Conservation (phyloP, 2,888 invertebrate species). For the Pherbina coryleti region DNA sequence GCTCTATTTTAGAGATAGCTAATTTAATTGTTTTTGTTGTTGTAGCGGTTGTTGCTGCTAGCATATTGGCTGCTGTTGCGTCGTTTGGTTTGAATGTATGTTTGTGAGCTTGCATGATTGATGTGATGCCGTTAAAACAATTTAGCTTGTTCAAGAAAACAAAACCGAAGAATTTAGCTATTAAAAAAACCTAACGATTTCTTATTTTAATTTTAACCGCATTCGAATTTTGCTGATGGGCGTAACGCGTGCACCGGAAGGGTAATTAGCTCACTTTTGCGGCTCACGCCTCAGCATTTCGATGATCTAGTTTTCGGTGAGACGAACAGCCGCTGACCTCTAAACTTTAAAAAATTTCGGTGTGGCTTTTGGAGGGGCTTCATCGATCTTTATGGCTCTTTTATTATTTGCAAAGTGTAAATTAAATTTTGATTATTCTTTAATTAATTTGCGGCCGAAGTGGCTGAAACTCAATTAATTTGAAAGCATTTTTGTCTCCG, state of each 20-base stretch:
- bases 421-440: not conserved
- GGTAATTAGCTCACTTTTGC: constrained; percentile 67
- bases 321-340: constrained; percentile 17
- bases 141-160: constrained; percentile 12
- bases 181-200: constrained; percentile 4
- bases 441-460: too few species aligned
- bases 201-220: constrained; percentile 29
- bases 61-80: constrained; percentile 2
- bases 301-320: not conserved
- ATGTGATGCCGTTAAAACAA: constrained; percentile 28
- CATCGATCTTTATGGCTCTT: constrained; percentile 26
- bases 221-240: constrained; percentile 57
- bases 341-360: not conserved
- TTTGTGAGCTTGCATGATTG: constrained; percentile 18
- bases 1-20: constrained; percentile 6
- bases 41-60: constrained; percentile 11
- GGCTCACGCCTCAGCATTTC: constrained; percentile 57
- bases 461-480: too few species aligned
- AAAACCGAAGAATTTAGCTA: not conserved
- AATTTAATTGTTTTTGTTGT: constrained; percentile 2
- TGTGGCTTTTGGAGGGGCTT: not conserved
- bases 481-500: too few species aligned
- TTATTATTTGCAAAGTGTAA: constrained; percentile 18
- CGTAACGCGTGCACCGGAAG: constrained; percentile 66
- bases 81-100: not conserved